Conservation (phyloP, 2,797 vertebrate genomes). For the Propithecus perrieri region DNA sequence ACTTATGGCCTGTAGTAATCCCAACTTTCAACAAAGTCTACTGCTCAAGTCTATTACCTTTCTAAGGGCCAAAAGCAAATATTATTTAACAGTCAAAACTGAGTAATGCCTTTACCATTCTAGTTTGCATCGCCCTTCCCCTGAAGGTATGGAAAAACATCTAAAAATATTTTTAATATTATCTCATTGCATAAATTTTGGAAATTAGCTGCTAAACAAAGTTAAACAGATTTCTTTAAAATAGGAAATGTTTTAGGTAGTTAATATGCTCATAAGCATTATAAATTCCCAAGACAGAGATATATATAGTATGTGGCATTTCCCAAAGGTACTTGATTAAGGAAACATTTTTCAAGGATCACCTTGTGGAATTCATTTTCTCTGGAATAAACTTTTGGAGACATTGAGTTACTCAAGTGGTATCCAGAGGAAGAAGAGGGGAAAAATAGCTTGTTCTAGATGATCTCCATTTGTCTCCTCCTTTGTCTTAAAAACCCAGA, state of each 20-base stretch:
- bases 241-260: background rate
- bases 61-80: background rate
- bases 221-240: background rate
- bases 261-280: background rate
- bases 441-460: background rate
- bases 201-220: background rate
- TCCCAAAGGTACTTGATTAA: background rate
- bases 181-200: background rate
- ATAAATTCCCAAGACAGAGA: background rate
- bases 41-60: background rate
- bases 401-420: background rate
- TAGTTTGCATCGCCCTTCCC: background rate
- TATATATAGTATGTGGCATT: background rate
- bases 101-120: background rate
- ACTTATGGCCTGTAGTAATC: background rate
- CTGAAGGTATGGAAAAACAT: background rate
- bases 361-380: background rate
- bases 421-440: background rate
- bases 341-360: background rate
- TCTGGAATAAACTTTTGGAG: background rate
- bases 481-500: background rate
- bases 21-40: background rate
- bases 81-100: background rate
- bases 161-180: background rate
- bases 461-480: background rate